These are phyloP conservation scores for Rhaphigaster nebulosa DNA, from an alignment of 2,888 invertebrate species.

Conservation along the genomic window DNA sequence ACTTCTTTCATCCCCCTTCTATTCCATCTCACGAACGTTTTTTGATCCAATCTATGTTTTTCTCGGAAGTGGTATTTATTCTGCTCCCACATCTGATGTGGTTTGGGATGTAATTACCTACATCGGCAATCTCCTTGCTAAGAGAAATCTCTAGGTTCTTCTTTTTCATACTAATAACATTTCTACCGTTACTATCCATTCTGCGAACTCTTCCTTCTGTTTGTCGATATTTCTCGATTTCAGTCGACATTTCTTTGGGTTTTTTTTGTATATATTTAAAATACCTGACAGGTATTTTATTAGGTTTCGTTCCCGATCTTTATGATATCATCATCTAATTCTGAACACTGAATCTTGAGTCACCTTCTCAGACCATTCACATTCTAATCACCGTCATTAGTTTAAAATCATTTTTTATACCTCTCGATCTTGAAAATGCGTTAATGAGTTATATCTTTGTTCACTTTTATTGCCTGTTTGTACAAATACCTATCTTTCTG, in stretches of 20 bases:
- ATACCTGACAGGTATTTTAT: no score
- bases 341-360: no score
- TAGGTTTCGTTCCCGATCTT: no score
- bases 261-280: no score
- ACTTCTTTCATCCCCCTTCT: neutral
- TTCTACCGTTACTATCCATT: neutral
- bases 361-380: no score
- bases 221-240: neutral
- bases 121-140: neutral
- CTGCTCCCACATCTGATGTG: neutral
- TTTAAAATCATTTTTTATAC: no score
- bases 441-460: no score
- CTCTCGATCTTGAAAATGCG: no score
- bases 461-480: no score
- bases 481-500: no score
- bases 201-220: neutral
- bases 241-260: neutral
- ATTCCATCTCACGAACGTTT: neutral
- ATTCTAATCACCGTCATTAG: no score
- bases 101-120: neutral
- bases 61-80: neutral
- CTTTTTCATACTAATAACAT: neutral
- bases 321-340: no score
- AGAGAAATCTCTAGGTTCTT: neutral
- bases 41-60: conserved; percentile 21